Base-by-base conservation (phyloP, 2,888 invertebrate genomes). In the Bombyx huttoni region DNA sequence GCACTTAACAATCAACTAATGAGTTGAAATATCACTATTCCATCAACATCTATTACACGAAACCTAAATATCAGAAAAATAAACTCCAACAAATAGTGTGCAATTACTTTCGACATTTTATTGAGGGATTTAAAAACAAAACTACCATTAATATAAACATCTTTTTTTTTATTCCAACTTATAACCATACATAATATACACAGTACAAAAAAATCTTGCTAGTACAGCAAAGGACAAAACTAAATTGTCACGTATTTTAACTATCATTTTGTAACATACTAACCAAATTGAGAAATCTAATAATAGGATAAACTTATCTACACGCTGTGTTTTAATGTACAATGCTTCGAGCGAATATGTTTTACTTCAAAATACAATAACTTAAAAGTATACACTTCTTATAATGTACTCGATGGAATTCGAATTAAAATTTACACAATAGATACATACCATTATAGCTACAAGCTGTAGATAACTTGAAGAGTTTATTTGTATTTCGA, bases 121-220 rank as follows among this genome's bases (percentile, higher is more conserved):
- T 3, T 24, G 24, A 47, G 48, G 48, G 34, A 49, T 7, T 24
- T 24, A 50, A 67, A 74, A 71, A 63, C 61, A 72, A 78, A 76
- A 75, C 66, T 61, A 80, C 69, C 62, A 57, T 64, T 84, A 82
- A 84, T 87, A 87, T 87, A 87, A 87, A 86, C 87, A 87, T 87
- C 85, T 86, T 88, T 84, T 57, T 40, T 80, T 88, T 87, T 87
- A 86, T 87, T 86, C 83, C 87, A 87, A 86, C 87, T 92, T 92
- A 92, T 91, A 91, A 91, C 92, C 92, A 91, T 93, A 93, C 92
- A 93, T 92, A 86, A 88, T 89, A 92, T 93, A 93, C 93, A 93
- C 93, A 93, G 93, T 93, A 93, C 93, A 93, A 93, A 93, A 92
- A 92, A 92, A 92, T 91, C 78, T 81, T 84, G 90, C 89, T 85